Base-by-base conservation (phyloP, 2,113 vertebrate species). In the Reinhardtius hippoglossoides region DNA sequence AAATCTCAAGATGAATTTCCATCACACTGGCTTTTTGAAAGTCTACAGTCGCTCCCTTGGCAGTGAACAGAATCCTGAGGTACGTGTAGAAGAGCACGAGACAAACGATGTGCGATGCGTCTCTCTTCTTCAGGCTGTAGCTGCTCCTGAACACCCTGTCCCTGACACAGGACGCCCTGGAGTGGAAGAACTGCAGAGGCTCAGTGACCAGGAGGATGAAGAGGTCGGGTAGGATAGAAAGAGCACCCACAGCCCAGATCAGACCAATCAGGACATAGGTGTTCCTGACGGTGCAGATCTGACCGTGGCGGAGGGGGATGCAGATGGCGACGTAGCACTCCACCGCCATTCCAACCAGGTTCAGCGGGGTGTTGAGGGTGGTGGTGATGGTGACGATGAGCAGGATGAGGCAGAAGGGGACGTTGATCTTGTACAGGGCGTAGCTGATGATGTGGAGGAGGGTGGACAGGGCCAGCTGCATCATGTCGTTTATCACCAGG, bases 291-390 rank as follows among this genome's bases (percentile, higher is more conserved):
- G 91, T 93, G 15, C 93, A 94, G 70, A 93, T 89, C 74, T 83
- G 87, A 0, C 14, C 1, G 18, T 93, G 86, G 4, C 58, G 91
- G 16, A 94, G 84, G 5, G 92, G 91, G 23, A 89, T 40, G 81
- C 93, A 94, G 8, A 94, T 2, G 2, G 93, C 88, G 5, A 93
- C 63, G 78, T 89, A 92, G 60, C 93, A 89, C 87, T 94, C 91
- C 0, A 90, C 23, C 0, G 92, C 81, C 93, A 93, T 93, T 9
- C 76, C 9, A 0, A 91, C 88, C 20, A 91, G 64, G 10, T 81
- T 93, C 0, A 94, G 69, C 0, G 93, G 92, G 1, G 81, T 93
- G 88, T 91, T 94, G n/a, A 84, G 57, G 4, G 80, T 89, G 26
- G 88, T 37, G 27, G 74, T 42, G 35, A 90, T 42, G 37, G 69